Evolutionary conservation across 2,797 vertebrate genomes (phyloP).

Genomic region (Centroberyx gerrardi): DNA sequence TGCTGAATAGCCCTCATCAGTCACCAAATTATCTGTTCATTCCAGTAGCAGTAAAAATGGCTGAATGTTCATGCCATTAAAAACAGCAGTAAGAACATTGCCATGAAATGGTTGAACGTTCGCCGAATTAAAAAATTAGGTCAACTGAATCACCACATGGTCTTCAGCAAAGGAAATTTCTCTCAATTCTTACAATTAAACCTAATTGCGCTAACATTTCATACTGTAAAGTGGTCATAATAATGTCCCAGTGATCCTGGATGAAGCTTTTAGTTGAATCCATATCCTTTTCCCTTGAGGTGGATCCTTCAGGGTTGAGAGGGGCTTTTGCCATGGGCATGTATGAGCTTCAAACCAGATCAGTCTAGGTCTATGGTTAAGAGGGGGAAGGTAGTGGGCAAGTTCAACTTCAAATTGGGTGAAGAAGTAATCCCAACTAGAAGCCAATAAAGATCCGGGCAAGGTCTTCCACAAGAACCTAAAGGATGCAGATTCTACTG

Average conservation of each 20-base stretch:
- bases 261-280: slow-evolving; percentile 33
- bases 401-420: no score
- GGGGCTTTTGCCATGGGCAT: neutral
- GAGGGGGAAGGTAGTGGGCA: no score
- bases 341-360: no score
- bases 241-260: slow-evolving; percentile 23
- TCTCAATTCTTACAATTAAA: slow-evolving; percentile 23
- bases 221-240: slow-evolving; percentile 39
- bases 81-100: slow-evolving; percentile 30
- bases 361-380: no score
- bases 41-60: slow-evolving; percentile 44
- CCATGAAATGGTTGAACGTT: slow-evolving; percentile 39
- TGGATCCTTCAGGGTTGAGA: slow-evolving; percentile 26
- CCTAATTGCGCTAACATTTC: slow-evolving; percentile 41
- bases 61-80: slow-evolving; percentile 36
- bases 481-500: no score
- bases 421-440: no score
- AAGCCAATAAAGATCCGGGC: no score
- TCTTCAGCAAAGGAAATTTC: slow-evolving; percentile 35
- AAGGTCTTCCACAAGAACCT: no score
- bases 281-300: slow-evolving; percentile 4
- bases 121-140: slow-evolving; percentile 56
- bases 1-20: slow-evolving; percentile 60
- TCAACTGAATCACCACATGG: slow-evolving; percentile 36
- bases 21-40: slow-evolving; percentile 56